Conservation (phyloP, 2,113 vertebrate species). For the Grallaria varia region DNA sequence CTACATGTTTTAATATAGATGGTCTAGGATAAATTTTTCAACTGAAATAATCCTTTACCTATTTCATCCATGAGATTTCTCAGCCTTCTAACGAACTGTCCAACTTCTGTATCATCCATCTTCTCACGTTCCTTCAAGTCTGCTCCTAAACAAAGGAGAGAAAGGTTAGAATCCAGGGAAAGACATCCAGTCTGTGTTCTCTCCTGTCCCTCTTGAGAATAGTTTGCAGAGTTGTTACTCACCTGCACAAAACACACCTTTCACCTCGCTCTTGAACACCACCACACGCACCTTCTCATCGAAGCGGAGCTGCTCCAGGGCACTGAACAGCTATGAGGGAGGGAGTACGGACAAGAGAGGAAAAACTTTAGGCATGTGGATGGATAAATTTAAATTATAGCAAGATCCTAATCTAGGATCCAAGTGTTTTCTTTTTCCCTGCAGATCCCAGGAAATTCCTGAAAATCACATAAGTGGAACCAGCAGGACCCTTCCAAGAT, state of each 20-base stretch:
- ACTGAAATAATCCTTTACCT: slow-evolving; percentile 69
- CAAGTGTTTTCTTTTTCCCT: not conserved
- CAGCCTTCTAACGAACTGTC: slow-evolving; percentile 85
- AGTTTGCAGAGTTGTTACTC: slow-evolving; percentile 5
- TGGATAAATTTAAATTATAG: not conserved
- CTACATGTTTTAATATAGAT: not conserved
- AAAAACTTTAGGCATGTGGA: not conserved
- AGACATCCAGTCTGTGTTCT: not conserved
- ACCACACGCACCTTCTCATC: slow-evolving; percentile 82
- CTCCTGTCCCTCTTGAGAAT: not conserved
- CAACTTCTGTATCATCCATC: slow-evolving; percentile 84
- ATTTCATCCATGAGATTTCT: slow-evolving; percentile 91
- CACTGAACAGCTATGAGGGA: slow-evolving; percentile 77
- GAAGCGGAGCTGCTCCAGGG: slow-evolving; percentile 76
- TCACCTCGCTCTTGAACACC: slow-evolving; percentile 87
- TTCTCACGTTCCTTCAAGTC: slow-evolving; percentile 91
- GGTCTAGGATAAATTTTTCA: not conserved
- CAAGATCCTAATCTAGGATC: not conserved
- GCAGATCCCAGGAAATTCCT: not conserved
- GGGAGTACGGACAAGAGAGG: not conserved
- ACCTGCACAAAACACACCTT: slow-evolving; percentile 95
- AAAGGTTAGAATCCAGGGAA: not conserved
- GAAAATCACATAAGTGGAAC: not conserved
- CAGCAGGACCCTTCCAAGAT: not conserved
- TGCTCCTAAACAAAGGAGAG: slow-evolving; percentile 75